Base-by-base conservation (phyloP, 2,113 vertebrate genomes). In the Vicugna pacos region DNA sequence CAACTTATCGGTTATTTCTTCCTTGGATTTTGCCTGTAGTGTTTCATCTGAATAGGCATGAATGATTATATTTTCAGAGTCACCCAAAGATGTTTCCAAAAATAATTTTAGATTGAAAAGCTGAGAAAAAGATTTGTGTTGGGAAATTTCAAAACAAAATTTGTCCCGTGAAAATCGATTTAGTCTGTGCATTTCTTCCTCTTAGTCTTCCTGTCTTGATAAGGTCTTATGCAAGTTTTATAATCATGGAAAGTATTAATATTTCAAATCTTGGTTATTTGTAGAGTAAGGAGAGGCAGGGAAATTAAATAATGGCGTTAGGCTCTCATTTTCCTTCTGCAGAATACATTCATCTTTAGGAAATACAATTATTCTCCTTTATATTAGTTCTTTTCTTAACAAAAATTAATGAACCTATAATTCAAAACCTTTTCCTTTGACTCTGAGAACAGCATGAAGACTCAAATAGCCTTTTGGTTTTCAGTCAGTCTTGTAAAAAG, bases 291-390 rank as follows among this genome's bases (percentile, higher is more conserved):
- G n/a, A 80, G 64, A 93, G 75, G 52, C 72, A 93, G 77, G 7
- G 5, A 85, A 95, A 83, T 96, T 60, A 86, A 96, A 89, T 83
- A 97, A 95, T 76, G n/a, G 38, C 86, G 80, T 83, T 94, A 88
- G 50, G 32, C 15, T 96, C 52, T 84, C 60, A 83, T 91, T 95
- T 97, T 80, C 76, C 54, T 94, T 70, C 64, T 94, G 46, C n/a
- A 89, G 72, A 95, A 80, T 54, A 72, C 67, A 97, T 96, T 67
- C 48, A 96, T 96, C 94, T 97, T 96, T 89, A 72, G 88, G 72
- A 96, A 95, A 83, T 86, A 82, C 62, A 94, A 97, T 97, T 96
- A 93, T 97, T 96, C 90, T 95, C 32, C 56, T 95, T 87, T 65
- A 65, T 69, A 82, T 86, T 93, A 64, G 73, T 93, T 91, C 77